Base-by-base conservation (phyloP, 2,888 invertebrate species). In the Prenolepis imparis region DNA sequence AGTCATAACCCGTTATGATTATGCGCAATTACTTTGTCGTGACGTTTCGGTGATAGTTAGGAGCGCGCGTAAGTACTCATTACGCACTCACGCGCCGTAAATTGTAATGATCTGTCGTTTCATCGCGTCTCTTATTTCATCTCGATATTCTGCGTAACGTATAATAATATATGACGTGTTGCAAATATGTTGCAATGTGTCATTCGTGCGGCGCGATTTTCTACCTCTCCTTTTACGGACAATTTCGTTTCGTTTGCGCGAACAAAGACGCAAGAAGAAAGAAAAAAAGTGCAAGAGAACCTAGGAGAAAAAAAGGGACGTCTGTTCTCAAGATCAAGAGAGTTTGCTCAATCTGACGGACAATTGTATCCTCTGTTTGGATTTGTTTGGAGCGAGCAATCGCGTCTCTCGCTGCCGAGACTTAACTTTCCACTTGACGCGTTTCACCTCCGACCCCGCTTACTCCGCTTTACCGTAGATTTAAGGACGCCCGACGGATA, bases 81-180 rank as follows among this genome's bases (percentile, higher is more conserved):
- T 68, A 68, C 68, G 68, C 57, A 24, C 32, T 78, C 78, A 57
- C 21, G 41, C 21, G 41, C 12, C 57, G 28, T 11, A 48, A 24
- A 28, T 24, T 52, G 52, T 21, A 70, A 78, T 59, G 18, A 70
- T 70, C 57, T 78, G 41, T 78, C 59, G 70, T 78, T 68, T 41
- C 57, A 28, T 28, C 32, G 28, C 57, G 15, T 55, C 67, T 55
- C 52, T 39, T n/a, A n/a, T n/a, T 36, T 36, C 24, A 6, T 28
- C 12, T n/a, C 39, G 72, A 57, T 57, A 5, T 36, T 36, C 57
- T 24, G 72, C 24, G 55, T 48, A 36, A 70, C 28, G 28, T 32
- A 55, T 72, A 48, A 52, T 32, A 28, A 32, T 28, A 32, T 12
- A 36, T 28, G 36, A 4, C 12, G 41, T 41, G 12, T 21, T 32